Evolutionary conservation across 2,888 invertebrate genomes (phyloP).

Genomic region (Latheticus oryzae): DNA sequence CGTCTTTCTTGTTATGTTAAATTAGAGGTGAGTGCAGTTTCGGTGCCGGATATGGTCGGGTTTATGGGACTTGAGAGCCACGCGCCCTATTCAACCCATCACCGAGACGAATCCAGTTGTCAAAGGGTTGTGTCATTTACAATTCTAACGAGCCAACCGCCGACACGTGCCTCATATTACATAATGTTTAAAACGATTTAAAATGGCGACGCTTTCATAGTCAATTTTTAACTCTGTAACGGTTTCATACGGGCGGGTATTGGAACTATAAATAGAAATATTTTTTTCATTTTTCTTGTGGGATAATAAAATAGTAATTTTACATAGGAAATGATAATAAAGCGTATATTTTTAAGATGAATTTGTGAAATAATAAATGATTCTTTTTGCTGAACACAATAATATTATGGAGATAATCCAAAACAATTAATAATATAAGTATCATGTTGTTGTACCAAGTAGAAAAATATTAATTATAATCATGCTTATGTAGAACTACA

Average conservation of each 20-base stretch:
- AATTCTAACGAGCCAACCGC: slow-evolving; percentile 60
- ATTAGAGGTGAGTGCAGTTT: slow-evolving; percentile 34
- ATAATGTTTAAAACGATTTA: slow-evolving; percentile 56
- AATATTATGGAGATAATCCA: too few species aligned
- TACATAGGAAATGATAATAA: too few species aligned
- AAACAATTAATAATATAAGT: too few species aligned
- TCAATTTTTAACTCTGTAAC: neutral
- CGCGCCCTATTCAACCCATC: slow-evolving; percentile 56
- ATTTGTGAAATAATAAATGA: too few species aligned
- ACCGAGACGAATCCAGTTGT: slow-evolving; percentile 55
- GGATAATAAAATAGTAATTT: too few species aligned
- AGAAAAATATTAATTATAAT: too few species aligned
- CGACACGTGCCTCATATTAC: slow-evolving; percentile 62
- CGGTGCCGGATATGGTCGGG: slow-evolving; percentile 41
- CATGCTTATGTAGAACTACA: too few species aligned
- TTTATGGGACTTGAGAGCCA: slow-evolving; percentile 42
- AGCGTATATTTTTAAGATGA: too few species aligned
- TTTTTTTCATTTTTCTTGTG: too few species aligned
- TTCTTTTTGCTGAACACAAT: too few species aligned
- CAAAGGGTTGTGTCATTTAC: slow-evolving; percentile 62
- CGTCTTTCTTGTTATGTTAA: slow-evolving; percentile 30
- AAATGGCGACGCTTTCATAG: slow-evolving; percentile 54
- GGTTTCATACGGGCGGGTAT: slow-evolving; percentile 1
- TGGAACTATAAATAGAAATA: too few species aligned
- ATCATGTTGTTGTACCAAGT: too few species aligned